Base-by-base conservation (phyloP, 2,113 vertebrate species). In the Haemorhous mexicanus region DNA sequence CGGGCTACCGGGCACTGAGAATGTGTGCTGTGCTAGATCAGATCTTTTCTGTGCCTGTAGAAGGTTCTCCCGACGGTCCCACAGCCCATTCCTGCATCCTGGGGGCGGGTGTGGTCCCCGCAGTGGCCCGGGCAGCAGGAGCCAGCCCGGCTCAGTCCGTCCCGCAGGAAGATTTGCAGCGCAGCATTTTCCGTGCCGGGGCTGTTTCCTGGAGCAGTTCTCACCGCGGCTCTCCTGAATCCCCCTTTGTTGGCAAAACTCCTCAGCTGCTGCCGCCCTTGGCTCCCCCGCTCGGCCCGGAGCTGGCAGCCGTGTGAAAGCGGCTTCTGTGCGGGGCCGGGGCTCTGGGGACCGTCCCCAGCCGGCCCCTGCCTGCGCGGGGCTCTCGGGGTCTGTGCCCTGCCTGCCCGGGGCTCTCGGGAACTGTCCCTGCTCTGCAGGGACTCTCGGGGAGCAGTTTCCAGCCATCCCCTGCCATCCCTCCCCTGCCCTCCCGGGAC, bases 11-110 rank as follows among this genome's bases (percentile, higher is more conserved):
- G n/a, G 10, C 62, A 13, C 5, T 8, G 50, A 41, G 41, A 23
- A 6, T 1, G 1, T 2, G 46, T 17, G 10, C 1, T 2, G 24
- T 30, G 24, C 17, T 27, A 3, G 37, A 14, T 10, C 21, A 3
- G 23, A 12, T 11, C 33, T 6, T 8, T 3, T 7, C 2, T 8
- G 64, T 66, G 55, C 46, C 61, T 26, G 33, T 19, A 0, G 77
- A 14, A 66, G 19, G 32, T 56, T 50, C 15, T 80, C 37, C 80
- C 2, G 16, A 59, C 17, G 17, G 17, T 9, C 30, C 46, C 16
- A 47, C 53, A 4, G 6, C 3, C 52, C 30, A 1, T 4, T 3
- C 43, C 55, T 6, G 35, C 26, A 7, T 11, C 2, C 9, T 0
- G 72, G 50, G 33, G 35, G 62, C 15, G 1, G 35, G 12, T 61